A percentile compares a stretch with the other conserved stretches of the same genome.
These are phyloP conservation scores for Tenualosa ilisha DNA, from an alignment of 2,797 vertebrate species.

Conservation along the genomic window DNA sequence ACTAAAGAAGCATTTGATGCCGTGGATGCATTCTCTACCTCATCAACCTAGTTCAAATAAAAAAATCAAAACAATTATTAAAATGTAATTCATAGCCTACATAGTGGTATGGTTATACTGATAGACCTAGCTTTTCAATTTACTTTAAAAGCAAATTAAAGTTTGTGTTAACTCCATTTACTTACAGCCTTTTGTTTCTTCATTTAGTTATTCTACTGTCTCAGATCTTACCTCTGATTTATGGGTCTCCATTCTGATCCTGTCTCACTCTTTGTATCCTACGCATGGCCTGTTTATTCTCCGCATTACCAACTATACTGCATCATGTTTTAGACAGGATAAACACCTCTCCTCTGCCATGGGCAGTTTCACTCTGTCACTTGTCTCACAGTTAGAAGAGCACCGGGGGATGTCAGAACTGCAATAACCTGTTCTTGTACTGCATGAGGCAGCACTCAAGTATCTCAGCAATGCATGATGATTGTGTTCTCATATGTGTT, in stretches of 20 bases:
- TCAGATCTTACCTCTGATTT: neutral
- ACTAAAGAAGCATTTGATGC: conserved; percentile 27
- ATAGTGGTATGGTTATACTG: too few relatives aligned
- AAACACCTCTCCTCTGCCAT: neutral
- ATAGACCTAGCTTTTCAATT: neutral
- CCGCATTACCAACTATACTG: neutral
- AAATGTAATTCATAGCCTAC: neutral
- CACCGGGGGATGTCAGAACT: neutral
- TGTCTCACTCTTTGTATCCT: neutral
- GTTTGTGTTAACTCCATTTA: neutral
- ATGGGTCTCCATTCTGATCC: neutral
- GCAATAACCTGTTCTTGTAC: conserved; percentile 2
- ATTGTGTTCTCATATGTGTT: neutral
- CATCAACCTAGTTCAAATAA: neutral
- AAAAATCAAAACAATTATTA: neutral
- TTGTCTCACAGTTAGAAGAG: neutral
- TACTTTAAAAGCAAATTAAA: neutral
- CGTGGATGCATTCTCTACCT: neutral
- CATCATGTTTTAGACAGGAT: neutral
- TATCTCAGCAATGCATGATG: neutral
- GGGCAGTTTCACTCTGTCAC: conserved; percentile 13
- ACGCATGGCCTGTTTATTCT: neutral
- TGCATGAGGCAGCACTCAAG: neutral
- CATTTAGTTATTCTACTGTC: neutral
- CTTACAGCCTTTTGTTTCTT: neutral